Evolutionary conservation across 2,888 invertebrate genomes (phyloP).

Genomic region (Onthophagus sagittarius): DNA sequence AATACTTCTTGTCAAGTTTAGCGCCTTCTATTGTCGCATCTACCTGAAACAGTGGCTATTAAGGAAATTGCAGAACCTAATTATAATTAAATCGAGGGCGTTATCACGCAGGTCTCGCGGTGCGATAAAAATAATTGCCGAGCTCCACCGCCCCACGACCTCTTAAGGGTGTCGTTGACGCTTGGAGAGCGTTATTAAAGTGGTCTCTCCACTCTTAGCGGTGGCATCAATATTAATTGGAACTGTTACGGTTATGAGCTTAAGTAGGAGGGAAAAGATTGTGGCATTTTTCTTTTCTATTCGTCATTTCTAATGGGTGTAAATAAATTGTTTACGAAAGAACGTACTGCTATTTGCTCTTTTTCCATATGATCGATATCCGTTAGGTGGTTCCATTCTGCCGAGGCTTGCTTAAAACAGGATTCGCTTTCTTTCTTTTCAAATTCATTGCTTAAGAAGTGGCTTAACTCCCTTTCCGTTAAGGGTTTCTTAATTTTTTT

Average conservation of each 20-base stretch:
- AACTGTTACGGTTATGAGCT: not conserved
- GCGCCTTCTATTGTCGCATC: slow-evolving; percentile 35
- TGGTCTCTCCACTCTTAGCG: not conserved
- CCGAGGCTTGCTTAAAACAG: slow-evolving; percentile 42
- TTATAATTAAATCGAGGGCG: not conserved
- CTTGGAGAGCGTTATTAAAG: not conserved
- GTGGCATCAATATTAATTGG: slow-evolving; percentile 1
- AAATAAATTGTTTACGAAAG: slow-evolving; percentile 14
- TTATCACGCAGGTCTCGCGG: not conserved
- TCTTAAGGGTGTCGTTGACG: slow-evolving; percentile 1
- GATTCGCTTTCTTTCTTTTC: slow-evolving; percentile 35
- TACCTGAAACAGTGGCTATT: slow-evolving; percentile 28
- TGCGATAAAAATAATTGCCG: slow-evolving; percentile 5
- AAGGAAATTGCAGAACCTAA: not conserved
- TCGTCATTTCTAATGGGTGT: not conserved
- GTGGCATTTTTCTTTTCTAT: not conserved
- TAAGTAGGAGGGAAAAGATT: not conserved
- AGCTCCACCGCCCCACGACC: not conserved
- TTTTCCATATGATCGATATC: slow-evolving; percentile 41
- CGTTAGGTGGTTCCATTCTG: slow-evolving; percentile 44
- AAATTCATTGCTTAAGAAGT: slow-evolving; percentile 34
- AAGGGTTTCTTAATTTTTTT: not conserved
- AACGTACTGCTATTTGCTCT: slow-evolving; percentile 34
- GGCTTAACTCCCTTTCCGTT: slow-evolving; percentile 28
- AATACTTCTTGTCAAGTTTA: slow-evolving; percentile 46